Percentiles rank a stretch among this genome's conserved stretches.
These are phyloP conservation scores for Stylophora pistillata DNA, from an alignment of 64 coral and sea anemone genomes.

Conservation along the genomic window DNA sequence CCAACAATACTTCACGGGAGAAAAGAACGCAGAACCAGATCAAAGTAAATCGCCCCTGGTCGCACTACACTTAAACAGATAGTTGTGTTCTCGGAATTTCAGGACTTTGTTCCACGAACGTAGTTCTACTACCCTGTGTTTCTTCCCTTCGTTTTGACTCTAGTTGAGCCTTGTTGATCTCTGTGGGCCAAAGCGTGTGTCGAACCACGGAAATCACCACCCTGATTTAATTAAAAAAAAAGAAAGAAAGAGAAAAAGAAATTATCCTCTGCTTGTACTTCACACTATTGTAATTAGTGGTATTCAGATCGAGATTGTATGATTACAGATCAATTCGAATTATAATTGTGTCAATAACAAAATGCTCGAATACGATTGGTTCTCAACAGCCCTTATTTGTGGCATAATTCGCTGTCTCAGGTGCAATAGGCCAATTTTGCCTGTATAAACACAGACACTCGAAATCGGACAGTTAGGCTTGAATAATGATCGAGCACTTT, in stretches of 20 bases:
- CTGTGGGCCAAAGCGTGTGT: conserved; percentile 46
- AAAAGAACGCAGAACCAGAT: not conserved
- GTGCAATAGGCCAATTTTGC: no score
- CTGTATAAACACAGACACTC: no score
- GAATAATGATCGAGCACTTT: not conserved
- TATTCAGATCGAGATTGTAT: no score
- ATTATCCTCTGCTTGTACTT: not conserved
- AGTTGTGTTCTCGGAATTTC: not conserved
- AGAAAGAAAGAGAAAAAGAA: no score
- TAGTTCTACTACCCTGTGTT: not conserved
- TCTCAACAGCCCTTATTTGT: no score
- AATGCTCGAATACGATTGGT: no score
- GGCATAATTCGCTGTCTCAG: no score
- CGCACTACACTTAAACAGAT: not conserved
- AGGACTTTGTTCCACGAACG: not conserved
- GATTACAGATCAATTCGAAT: no score
- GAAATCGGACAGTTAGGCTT: no score
- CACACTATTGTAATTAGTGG: no score
- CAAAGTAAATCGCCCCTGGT: not conserved
- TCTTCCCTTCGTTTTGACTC: conserved; percentile 24
- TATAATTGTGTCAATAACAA: no score
- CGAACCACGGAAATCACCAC: conserved; percentile 1
- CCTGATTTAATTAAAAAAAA: not conserved
- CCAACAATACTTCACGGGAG: no score
- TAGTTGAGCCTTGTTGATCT: conserved; percentile 45